Percentiles rank a stretch among this genome's conserved stretches.
Evolutionary conservation across 2,113 vertebrate species (phyloP).

Genomic region (Emberiza fucata): DNA sequence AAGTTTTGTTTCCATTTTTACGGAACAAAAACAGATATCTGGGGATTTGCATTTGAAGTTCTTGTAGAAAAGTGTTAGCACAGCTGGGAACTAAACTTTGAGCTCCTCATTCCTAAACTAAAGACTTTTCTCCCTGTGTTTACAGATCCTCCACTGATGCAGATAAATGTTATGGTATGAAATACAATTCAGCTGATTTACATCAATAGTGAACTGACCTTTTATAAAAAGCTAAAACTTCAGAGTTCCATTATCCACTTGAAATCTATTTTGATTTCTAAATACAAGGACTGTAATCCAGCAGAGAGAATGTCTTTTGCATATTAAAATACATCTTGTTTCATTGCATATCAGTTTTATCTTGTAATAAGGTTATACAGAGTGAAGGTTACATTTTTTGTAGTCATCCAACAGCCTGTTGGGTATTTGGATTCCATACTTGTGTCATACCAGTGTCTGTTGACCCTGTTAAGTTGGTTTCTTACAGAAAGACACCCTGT

Average conservation of each 20-base stretch:
- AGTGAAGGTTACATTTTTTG: background rate
- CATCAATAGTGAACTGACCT: background rate
- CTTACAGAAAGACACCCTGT: background rate
- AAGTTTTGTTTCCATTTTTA: background rate
- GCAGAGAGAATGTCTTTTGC: background rate
- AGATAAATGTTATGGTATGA: background rate
- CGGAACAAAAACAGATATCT: background rate
- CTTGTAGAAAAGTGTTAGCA: background rate
- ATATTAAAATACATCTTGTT: background rate
- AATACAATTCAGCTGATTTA: constrained; percentile 8
- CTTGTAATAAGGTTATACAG: background rate
- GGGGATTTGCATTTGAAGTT: background rate
- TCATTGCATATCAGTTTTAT: background rate
- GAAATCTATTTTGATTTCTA: constrained; percentile 42
- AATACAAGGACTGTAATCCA: background rate
- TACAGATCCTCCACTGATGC: background rate
- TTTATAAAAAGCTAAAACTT: background rate
- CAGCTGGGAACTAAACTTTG: background rate
- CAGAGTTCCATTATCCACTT: background rate
- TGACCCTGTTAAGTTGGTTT: constrained; percentile 8
- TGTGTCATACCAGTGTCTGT: background rate
- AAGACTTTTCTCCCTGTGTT: background rate
- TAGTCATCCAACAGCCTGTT: background rate
- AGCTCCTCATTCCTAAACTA: background rate
- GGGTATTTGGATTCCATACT: background rate